Evolutionary conservation across 2,888 invertebrate species (phyloP).

Genomic region (Chouioia cunea): DNA sequence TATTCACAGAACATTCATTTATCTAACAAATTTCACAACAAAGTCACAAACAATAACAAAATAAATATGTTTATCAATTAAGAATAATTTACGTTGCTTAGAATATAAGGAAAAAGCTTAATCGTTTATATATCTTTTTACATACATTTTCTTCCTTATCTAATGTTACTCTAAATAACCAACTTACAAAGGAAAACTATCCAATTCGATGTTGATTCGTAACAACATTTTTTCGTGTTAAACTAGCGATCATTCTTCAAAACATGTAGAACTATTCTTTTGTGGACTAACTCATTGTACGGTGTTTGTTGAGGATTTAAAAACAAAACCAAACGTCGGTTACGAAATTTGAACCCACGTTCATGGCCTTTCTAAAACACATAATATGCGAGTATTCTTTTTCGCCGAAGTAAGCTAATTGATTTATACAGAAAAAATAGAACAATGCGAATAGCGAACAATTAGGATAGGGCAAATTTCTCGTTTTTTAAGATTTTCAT

Average conservation of each 20-base stretch:
- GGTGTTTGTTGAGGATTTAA: conserved; percentile 11
- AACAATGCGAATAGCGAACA: conserved; percentile 12
- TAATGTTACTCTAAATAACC: conserved; percentile 3
- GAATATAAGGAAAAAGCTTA: conserved; percentile 9
- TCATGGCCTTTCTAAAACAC: conserved; percentile 22
- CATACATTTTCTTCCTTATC: conserved; percentile 1
- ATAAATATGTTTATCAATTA: conserved; percentile 22
- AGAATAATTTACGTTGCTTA: conserved; percentile 15
- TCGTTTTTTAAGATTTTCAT: conserved; percentile 30
- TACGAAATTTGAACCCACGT: conserved; percentile 5
- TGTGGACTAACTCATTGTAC: conserved; percentile 15
- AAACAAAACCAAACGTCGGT: background rate
- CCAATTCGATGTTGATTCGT: background rate
- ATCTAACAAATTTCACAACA: conserved; percentile 34
- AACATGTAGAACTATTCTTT: conserved; percentile 19
- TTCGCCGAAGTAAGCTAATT: background rate
- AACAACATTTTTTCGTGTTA: conserved; percentile 17
- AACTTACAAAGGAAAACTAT: no score
- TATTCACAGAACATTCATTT: conserved; percentile 40
- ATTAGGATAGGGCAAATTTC: conserved; percentile 16
- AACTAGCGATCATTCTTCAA: conserved; percentile 15
- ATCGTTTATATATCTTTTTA: background rate
- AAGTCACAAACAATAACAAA: conserved; percentile 43
- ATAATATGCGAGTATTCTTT: conserved; percentile 4
- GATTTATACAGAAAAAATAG: conserved; percentile 6